Evolutionary conservation across 2,797 vertebrate genomes (phyloP).

Genomic region (Lophius americanus): DNA sequence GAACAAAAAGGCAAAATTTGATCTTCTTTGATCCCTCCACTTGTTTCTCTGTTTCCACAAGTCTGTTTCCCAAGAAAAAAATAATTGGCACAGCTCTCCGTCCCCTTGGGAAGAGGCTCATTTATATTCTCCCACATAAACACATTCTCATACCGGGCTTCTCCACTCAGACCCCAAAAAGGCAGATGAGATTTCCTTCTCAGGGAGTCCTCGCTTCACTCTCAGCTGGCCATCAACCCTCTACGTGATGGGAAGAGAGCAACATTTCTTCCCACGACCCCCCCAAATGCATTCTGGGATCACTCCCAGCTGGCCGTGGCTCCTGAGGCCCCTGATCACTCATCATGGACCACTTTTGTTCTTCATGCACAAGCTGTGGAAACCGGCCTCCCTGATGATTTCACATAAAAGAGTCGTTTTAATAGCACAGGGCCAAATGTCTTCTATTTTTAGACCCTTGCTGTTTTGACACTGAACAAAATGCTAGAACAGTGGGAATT

Average conservation of each 20-base stretch:
- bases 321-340: slow-evolving; percentile 50
- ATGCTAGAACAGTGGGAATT: neutral
- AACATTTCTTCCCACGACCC: slow-evolving; percentile 48
- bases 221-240: slow-evolving; percentile 25
- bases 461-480: slow-evolving; percentile 38
- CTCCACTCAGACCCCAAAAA: slow-evolving; percentile 13
- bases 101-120: slow-evolving; percentile 63
- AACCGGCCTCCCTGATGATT: slow-evolving; percentile 34
- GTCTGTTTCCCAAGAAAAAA: slow-evolving; percentile 66
- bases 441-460: slow-evolving; percentile 21
- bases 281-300: slow-evolving; percentile 41
- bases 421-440: slow-evolving; percentile 11
- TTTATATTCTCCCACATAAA: slow-evolving; percentile 62
- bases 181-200: slow-evolving; percentile 15
- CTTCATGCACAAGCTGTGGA: slow-evolving; percentile 10
- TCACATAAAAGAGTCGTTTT: slow-evolving; percentile 24
- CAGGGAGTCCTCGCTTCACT: slow-evolving; percentile 20
- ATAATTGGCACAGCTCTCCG: slow-evolving; percentile 68
- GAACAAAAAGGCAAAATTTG: slow-evolving; percentile 52
- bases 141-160: slow-evolving; percentile 13
- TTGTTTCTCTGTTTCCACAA: slow-evolving; percentile 31
- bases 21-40: slow-evolving; percentile 55
- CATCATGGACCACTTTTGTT: slow-evolving; percentile 60
- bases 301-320: slow-evolving; percentile 46
- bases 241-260: slow-evolving; percentile 21